phyloP scores from a whole-genome alignment of 2,113 vertebrate genomes.

The Engystomops pustulosus region DNA sequence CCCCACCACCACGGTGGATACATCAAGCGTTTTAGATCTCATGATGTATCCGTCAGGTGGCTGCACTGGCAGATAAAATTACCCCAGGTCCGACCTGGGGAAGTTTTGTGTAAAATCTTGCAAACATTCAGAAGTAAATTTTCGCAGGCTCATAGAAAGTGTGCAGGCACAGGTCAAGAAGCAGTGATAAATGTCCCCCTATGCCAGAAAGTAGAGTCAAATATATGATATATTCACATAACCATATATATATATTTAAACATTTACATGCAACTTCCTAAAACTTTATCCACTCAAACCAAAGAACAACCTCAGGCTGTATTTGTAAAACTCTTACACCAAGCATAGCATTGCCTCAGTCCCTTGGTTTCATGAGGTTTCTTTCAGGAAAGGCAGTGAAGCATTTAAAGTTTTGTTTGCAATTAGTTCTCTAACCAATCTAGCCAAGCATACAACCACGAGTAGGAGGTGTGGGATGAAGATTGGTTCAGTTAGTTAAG shows the following conservation, averaged over 20 bases:
- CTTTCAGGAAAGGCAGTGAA: not conserved
- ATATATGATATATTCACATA: too few species aligned
- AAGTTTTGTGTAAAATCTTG: too few species aligned
- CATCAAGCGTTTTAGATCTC: too few species aligned
- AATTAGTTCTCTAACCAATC: constrained; percentile 13
- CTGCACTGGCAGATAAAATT: too few species aligned
- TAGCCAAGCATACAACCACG: constrained; percentile 25
- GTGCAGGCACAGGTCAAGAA: too few species aligned
- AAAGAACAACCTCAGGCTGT: constrained; percentile 12
- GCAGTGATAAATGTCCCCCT: too few species aligned
- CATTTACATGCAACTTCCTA: constrained; percentile 1
- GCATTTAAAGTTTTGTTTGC: not conserved
- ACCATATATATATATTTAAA: not conserved
- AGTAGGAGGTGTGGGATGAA: not conserved
- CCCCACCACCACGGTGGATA: too few species aligned
- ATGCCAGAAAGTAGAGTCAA: too few species aligned
- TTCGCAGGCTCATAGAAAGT: too few species aligned
- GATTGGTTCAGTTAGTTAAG: not conserved
- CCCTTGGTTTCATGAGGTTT: not conserved
- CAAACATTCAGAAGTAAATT: too few species aligned
- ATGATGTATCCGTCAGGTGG: too few species aligned
- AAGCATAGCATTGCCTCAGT: not conserved
- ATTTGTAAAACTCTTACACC: not conserved
- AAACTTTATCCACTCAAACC: constrained; percentile 13
- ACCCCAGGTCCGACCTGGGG: too few species aligned